These are phyloP conservation scores for Pagrus major DNA, from an alignment of 2,113 vertebrate genomes.

Conservation along the genomic window DNA sequence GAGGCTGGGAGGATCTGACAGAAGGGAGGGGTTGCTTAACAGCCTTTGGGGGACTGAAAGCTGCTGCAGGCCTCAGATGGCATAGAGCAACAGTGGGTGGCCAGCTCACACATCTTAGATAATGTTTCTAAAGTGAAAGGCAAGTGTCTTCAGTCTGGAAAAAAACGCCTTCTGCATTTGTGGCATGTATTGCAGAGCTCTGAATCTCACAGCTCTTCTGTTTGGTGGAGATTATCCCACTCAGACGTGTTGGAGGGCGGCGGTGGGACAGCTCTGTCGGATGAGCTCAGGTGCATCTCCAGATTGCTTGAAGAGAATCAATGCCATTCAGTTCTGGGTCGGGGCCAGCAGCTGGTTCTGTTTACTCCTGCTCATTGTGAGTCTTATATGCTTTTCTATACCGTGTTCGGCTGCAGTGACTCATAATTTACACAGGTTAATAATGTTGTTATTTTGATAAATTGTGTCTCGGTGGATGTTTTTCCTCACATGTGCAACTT, in stretches of 20 bases:
- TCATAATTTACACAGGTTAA: not conserved
- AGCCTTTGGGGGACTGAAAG: constrained; percentile 9
- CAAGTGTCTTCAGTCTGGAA: constrained; percentile 13
- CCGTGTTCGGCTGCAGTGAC: not conserved
- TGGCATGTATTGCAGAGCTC: not conserved
- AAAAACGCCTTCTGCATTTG: not conserved
- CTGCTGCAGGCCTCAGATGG: constrained; percentile 55
- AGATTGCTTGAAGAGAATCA: constrained; percentile 21
- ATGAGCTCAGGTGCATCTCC: constrained; percentile 48
- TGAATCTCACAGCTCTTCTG: constrained; percentile 25
- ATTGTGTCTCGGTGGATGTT: not conserved
- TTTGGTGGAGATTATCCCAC: constrained; percentile 51
- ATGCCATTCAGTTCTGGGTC: constrained; percentile 31
- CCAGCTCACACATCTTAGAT: constrained; percentile 56
- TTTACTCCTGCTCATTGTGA: not conserved
- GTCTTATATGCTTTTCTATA: not conserved
- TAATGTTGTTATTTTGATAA: not conserved
- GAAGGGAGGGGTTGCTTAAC: constrained; percentile 1
- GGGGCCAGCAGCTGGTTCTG: not conserved
- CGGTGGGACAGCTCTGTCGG: not conserved
- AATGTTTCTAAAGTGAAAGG: constrained; percentile 49
- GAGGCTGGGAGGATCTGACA: constrained; percentile 17
- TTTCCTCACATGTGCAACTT: not conserved
- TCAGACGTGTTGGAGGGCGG: constrained; percentile 10
- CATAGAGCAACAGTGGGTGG: constrained; percentile 54